A percentile compares a stretch with the other conserved stretches of the same genome.
Conservation (phyloP, 2,113 vertebrate genomes). For the Ornithorhynchus anatinus region DNA sequence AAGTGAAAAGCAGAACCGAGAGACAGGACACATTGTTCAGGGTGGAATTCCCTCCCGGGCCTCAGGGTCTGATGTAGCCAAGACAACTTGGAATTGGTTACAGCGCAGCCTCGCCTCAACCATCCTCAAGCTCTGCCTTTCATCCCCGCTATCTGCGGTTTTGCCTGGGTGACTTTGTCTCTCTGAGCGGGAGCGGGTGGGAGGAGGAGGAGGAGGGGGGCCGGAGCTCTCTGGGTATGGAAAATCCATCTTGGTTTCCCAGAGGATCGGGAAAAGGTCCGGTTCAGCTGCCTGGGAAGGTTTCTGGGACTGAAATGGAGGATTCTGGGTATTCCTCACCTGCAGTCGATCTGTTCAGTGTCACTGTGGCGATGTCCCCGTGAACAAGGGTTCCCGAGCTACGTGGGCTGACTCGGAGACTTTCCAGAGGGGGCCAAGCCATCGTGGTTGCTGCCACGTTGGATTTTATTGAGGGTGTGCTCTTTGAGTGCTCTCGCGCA, state of each 20-base stretch:
- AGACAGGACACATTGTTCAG: constrained; percentile 46
- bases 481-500: no score
- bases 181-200: no score
- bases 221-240: neutral
- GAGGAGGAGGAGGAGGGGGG: neutral
- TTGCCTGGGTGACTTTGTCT: neutral
- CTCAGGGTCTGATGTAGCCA: constrained; percentile 45
- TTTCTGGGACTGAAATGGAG: no score
- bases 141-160: constrained; percentile 3
- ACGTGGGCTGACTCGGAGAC: no score
- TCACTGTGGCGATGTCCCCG: no score
- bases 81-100: constrained; percentile 41
- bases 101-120: constrained; percentile 14
- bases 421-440: no score
- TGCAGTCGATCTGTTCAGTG: no score
- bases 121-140: constrained; percentile 31
- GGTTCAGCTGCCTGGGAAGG: neutral
- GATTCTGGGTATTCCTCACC: no score
- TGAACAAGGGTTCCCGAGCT: no score
- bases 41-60: constrained; percentile 50
- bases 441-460: no score
- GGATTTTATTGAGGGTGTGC: no score
- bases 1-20: constrained; percentile 63
- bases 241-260: neutral
- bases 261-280: neutral